Evolutionary conservation across 2,888 invertebrate genomes (phyloP).

Genomic region (Pterostichus niger): DNA sequence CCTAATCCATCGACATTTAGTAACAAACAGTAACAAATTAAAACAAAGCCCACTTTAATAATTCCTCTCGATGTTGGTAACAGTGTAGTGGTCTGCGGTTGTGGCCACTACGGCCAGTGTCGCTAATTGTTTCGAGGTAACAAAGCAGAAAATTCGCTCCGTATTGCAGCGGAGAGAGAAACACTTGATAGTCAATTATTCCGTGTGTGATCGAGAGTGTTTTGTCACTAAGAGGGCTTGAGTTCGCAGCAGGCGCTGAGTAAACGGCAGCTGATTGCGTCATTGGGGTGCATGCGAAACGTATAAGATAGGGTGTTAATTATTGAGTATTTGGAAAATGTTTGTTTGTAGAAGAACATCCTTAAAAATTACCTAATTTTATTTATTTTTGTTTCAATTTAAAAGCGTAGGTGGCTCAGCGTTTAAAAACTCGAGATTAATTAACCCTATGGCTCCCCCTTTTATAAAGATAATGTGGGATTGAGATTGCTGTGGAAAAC

Average conservation of each 20-base stretch:
- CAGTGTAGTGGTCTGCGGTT: conserved; percentile 71
- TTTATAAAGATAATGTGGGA: no score
- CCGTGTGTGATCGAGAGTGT: not conserved
- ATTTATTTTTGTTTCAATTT: no score
- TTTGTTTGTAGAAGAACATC: no score
- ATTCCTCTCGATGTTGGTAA: conserved; percentile 68
- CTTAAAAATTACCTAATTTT: no score
- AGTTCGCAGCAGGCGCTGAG: conserved; percentile 35
- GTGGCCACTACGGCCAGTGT: conserved; percentile 72
- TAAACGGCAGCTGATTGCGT: conserved; percentile 26
- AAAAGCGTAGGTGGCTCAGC: no score
- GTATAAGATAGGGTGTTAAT: not conserved
- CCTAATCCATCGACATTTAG: conserved; percentile 13
- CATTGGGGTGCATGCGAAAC: not conserved
- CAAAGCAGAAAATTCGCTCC: conserved; percentile 74
- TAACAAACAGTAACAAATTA: conserved; percentile 49
- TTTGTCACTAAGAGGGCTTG: conserved; percentile 4
- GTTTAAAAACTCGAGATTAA: no score
- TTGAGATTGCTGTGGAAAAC: no score
- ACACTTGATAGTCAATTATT: conserved; percentile 47
- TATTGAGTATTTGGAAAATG: not conserved
- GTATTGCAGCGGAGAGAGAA: conserved; percentile 68
- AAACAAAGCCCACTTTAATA: conserved; percentile 10
- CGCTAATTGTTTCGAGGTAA: conserved; percentile 74
- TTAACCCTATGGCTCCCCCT: no score